Evolutionary conservation across 2,888 invertebrate species (phyloP), one percentile per base, ranked within the genome.

Genomic region (Chymomyza fuscimana): DNA sequence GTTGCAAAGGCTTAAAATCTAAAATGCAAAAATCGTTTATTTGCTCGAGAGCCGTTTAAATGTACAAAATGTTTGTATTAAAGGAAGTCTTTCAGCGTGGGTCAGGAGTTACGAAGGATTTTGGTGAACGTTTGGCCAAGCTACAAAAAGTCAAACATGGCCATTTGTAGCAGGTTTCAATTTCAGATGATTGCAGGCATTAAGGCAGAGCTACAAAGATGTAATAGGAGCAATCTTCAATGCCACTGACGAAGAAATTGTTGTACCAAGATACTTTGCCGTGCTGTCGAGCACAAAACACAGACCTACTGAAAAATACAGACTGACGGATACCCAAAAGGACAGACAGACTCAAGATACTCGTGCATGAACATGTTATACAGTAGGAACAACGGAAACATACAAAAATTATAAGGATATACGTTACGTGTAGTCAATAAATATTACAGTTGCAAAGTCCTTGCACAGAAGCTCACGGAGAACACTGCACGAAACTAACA

Each of bases 321-420:
- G 22, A 19, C 40, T 46, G 40, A 46, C 10, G 15, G 22, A 19
- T 16, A 54, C 5, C 51, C 54, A 54, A 54, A 16, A 52, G 5
- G 52, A 52, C 19, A 54, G 54, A 63, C 54, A 68, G 36, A 22
- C 36, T 50, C 19, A 71, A 76, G 68, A 78, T 81, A 80, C 78
- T 82, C 85, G 77, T 77, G 72, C 32, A 32, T 32, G 81, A 81
- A 69, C 70, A 73, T 67, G 58, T 72, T 12, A 46, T 4, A 46
- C 40, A 12, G 10, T 46, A 46, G 25, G 29, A 58, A 65, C 63
- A 50, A 63, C 67, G 52, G 78, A 76, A 73, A 72, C 73, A 79
- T 83, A 83, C 86, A 87, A 87, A 84, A 87, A 87, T 86, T 87
- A 87, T 84, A 84, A 81, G 83, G 81, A 84, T 86, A 86, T 87